phyloP scores from a whole-genome alignment of 2,888 invertebrate genomes.

The Microctonus brassicae region DNA sequence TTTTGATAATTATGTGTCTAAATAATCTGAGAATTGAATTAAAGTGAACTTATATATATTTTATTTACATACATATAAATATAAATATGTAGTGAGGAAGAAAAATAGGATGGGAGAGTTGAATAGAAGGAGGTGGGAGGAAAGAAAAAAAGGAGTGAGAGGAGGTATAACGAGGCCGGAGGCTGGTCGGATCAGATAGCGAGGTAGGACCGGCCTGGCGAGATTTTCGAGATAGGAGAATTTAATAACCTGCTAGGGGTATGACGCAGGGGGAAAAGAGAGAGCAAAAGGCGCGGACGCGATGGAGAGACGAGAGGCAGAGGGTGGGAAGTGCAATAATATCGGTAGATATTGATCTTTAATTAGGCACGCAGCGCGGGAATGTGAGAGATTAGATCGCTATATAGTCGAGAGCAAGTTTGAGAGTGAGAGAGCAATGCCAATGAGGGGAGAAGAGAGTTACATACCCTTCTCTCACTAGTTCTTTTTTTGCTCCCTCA shows the following conservation, averaged over 20 bases:
- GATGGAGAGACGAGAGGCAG: conserved; percentile 18
- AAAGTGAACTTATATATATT: no score
- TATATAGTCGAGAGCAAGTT: conserved; percentile 61
- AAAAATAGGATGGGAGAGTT: conserved; percentile 21
- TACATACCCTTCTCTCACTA: conserved; percentile 42
- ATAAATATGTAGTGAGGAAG: neutral
- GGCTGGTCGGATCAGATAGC: conserved; percentile 63
- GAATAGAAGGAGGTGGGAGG: neutral
- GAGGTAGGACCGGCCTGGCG: conserved; percentile 61
- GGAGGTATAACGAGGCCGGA: conserved; percentile 58
- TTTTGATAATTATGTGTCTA: no score
- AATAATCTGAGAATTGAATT: no score
- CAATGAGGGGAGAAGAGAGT: conserved; percentile 7
- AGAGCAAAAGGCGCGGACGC: conserved; percentile 42
- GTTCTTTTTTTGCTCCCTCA: conserved; percentile 36
- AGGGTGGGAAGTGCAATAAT: conserved; percentile 65
- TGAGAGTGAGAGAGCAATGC: conserved; percentile 40
- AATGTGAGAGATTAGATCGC: conserved; percentile 66
- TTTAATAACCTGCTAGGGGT: conserved; percentile 67
- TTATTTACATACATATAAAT: no score
- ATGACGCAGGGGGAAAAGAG: conserved; percentile 29
- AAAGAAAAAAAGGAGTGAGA: conserved; percentile 20
- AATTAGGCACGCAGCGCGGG: conserved; percentile 70
- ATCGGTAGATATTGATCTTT: conserved; percentile 70
- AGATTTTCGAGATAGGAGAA: conserved; percentile 68